Conservation (phyloP, 2,888 invertebrate genomes). For the Pocota personata region DNA sequence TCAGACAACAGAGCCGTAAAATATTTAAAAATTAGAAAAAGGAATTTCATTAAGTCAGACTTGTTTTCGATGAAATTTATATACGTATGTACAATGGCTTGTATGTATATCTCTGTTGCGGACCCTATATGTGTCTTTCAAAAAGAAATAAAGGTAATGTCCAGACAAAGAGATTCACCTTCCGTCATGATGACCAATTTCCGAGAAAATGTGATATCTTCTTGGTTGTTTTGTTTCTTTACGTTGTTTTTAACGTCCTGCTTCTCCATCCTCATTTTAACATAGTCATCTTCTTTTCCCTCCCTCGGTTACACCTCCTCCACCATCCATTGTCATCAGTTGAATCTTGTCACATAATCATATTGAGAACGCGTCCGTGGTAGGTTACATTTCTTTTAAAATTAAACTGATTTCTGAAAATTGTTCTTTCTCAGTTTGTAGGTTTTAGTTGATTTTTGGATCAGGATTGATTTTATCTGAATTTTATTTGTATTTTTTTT, state of each 20-base stretch:
- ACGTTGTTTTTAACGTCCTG: constrained; percentile 39
- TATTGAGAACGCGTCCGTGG: constrained; percentile 50
- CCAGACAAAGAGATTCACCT: constrained; percentile 68
- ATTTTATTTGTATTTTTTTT: not conserved
- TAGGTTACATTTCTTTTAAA: constrained; percentile 50
- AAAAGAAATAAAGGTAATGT: constrained; percentile 60
- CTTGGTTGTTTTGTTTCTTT: constrained; percentile 50
- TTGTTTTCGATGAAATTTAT: constrained; percentile 61
- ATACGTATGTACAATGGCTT: constrained; percentile 26
- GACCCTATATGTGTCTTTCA: constrained; percentile 25
- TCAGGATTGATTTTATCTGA: not conserved
- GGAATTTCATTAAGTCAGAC: constrained; percentile 63
- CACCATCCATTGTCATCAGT: constrained; percentile 41
- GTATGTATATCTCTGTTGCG: not conserved
- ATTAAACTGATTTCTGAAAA: constrained; percentile 51
- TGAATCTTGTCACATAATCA: constrained; percentile 67
- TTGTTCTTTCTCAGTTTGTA: not conserved
- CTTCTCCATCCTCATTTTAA: constrained; percentile 48
- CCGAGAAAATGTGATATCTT: constrained; percentile 69
- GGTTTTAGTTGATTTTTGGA: not conserved
- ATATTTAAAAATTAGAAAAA: constrained; percentile 65
- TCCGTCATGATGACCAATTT: constrained; percentile 71
- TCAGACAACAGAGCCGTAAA: constrained; percentile 62
- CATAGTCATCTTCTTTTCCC: constrained; percentile 60
- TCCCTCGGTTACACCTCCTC: constrained; percentile 45